Evolutionary conservation across 2,888 invertebrate species (phyloP), one percentile per base, ranked within the genome.

Genomic region (Hymenopus coronatus): DNA sequence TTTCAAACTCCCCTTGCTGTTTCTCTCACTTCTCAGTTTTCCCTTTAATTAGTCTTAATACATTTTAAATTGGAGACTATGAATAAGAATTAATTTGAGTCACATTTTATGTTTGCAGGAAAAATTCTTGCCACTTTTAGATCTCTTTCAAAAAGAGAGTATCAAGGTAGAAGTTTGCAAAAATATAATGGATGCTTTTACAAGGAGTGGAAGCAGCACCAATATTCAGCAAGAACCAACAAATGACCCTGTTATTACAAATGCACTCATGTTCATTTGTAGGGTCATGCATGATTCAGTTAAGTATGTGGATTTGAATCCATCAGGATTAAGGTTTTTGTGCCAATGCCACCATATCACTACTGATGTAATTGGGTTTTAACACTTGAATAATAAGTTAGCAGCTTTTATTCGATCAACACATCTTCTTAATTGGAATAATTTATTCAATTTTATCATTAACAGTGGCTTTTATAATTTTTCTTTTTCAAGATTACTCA

Each of bases 221-320:
- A 93, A 93, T 86, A 92, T 93, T 89, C 93, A 94, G 90, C 90
- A 91, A 30, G 93, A 93, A 28, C 94, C 95, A n/a, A 96, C 97
- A 40, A 96, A 96, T 89, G 98, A 99, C 93, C 97, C 97, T 46
- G 97, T 98, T 82, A 96, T 98, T 88, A 97, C 97, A 89, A 97
- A 97, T 92, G 96, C 97, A 88, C 94, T 99, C 86, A 97, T 98
- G 96, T 97, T 97, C 92, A 95, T 99, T 25, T 97, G 98, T 91
- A 96, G 97, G 92, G 96, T 97, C 91, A 95, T 99, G 91, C 99
- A 99, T 92, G 98, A 99, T 93, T 98, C 97, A 7, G 97, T 99
- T 86, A 98, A 97, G 98, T 98, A 94, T 93, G 95, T 94, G 46
- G 30, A 46, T 87, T 87, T 82, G 7, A 20, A 20, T 70, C 20